Conservation (phyloP, 2,113 vertebrate genomes). For the Channa argus region DNA sequence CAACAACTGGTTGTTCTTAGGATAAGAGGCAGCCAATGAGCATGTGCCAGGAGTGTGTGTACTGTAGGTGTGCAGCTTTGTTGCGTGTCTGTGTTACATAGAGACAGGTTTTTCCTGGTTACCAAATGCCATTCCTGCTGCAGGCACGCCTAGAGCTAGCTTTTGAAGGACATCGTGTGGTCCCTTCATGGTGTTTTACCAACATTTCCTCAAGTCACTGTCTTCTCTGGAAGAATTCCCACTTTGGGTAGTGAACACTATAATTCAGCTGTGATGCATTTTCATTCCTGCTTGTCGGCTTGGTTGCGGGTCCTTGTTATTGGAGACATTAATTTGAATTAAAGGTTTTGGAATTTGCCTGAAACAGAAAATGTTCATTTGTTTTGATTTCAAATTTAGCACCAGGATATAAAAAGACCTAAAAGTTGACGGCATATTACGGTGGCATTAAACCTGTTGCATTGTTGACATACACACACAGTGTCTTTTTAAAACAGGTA, state of each 20-base stretch:
- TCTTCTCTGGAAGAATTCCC: constrained; percentile 8
- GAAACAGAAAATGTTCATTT: background rate
- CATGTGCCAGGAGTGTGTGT: constrained; percentile 49
- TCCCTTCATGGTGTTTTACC: constrained; percentile 52
- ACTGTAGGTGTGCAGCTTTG: constrained; percentile 14
- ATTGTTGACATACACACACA: background rate
- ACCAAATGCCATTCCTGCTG: constrained; percentile 58
- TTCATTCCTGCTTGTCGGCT: background rate
- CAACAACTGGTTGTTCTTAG: constrained; percentile 63
- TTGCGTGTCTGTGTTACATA: constrained; percentile 42
- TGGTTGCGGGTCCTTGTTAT: background rate
- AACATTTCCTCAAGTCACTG: constrained; percentile 25
- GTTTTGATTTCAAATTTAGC: background rate
- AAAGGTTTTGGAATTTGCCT: background rate
- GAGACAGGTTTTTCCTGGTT: constrained; percentile 80
- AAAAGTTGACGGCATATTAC: background rate
- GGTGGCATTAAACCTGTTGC: constrained; percentile 3
- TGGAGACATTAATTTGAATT: background rate
- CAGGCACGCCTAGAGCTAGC: constrained; percentile 59
- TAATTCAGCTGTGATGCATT: background rate
- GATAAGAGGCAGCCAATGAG: constrained; percentile 24
- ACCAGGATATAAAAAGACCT: background rate
- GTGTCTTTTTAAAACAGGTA: constrained; percentile 32
- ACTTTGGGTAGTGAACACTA: constrained; percentile 14
- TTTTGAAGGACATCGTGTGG: constrained; percentile 33